Evolutionary conservation across 2,113 vertebrate species (phyloP).

Genomic region (Eidolon helvum): DNA sequence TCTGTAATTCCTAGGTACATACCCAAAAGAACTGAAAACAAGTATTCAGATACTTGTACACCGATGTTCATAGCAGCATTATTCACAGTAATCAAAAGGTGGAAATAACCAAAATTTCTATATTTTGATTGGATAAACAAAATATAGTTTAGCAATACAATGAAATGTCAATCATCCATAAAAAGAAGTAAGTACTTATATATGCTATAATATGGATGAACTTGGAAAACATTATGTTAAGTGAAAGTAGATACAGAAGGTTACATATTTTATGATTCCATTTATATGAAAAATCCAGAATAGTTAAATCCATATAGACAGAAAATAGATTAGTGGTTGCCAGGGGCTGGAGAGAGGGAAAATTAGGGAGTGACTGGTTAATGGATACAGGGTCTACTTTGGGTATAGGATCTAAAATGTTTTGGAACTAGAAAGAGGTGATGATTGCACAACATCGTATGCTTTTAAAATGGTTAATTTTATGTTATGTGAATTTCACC

Average conservation of each 20-base stretch:
- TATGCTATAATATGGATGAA: background rate
- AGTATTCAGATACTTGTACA: background rate
- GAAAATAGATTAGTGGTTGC: background rate
- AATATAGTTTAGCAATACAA: background rate
- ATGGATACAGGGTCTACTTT: background rate
- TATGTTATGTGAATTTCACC: background rate
- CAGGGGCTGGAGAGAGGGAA: background rate
- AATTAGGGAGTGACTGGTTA: background rate
- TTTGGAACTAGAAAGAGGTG: background rate
- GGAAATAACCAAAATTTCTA: background rate
- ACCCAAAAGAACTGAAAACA: constrained; percentile 15
- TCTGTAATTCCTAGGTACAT: background rate
- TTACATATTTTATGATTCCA: background rate
- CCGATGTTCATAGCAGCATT: background rate
- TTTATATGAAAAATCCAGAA: constrained; percentile 8
- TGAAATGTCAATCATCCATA: constrained; percentile 1
- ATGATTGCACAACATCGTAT: background rate
- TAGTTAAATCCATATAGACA: background rate
- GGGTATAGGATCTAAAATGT: background rate
- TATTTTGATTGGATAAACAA: background rate
- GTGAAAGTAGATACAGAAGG: background rate
- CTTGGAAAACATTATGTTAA: background rate
- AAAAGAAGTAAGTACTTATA: background rate
- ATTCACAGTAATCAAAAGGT: background rate
- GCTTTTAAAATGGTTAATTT: background rate